Evolutionary conservation across 2,888 invertebrate genomes (phyloP).

Genomic region (Cancer borealis): DNA sequence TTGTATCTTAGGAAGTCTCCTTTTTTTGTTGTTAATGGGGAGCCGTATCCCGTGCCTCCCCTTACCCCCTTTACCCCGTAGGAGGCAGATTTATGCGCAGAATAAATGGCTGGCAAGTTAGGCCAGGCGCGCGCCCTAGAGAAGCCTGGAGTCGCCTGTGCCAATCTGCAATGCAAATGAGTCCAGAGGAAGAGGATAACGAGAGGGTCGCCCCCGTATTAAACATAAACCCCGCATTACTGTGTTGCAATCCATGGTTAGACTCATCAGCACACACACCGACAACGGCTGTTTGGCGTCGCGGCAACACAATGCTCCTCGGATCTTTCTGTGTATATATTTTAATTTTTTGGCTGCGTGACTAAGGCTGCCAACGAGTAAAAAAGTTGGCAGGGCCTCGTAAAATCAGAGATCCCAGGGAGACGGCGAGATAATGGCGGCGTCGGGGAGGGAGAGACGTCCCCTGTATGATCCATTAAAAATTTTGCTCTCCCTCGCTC

Average conservation of each 20-base stretch:
- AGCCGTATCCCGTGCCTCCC: not conserved
- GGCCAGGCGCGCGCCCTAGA: conserved; percentile 63
- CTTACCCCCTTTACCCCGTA: not conserved
- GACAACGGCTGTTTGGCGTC: conserved; percentile 61
- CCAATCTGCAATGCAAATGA: conserved; percentile 72
- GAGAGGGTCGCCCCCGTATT: conserved; percentile 72
- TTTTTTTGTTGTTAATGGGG: conserved; percentile 14
- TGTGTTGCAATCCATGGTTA: conserved; percentile 68
- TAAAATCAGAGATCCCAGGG: conserved; percentile 66
- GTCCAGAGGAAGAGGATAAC: conserved; percentile 70
- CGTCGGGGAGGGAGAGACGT: conserved; percentile 41
- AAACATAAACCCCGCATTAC: conserved; percentile 74
- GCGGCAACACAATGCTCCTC: conserved; percentile 61
- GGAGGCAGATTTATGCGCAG: conserved; percentile 65
- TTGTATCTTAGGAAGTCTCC: not conserved
- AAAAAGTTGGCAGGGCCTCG: conserved; percentile 53
- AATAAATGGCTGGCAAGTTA: conserved; percentile 71
- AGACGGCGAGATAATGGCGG: conserved; percentile 64
- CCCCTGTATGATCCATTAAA: conserved; percentile 68
- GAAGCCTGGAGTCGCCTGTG: conserved; percentile 65
- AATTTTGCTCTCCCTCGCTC: conserved; percentile 64
- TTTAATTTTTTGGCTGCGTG: conserved; percentile 30
- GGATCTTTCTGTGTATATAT: conserved; percentile 16
- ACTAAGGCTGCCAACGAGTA: not conserved
- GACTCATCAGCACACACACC: conserved; percentile 68